Conservation (phyloP, 2,797 vertebrate species). For the Squalus acanthias region DNA sequence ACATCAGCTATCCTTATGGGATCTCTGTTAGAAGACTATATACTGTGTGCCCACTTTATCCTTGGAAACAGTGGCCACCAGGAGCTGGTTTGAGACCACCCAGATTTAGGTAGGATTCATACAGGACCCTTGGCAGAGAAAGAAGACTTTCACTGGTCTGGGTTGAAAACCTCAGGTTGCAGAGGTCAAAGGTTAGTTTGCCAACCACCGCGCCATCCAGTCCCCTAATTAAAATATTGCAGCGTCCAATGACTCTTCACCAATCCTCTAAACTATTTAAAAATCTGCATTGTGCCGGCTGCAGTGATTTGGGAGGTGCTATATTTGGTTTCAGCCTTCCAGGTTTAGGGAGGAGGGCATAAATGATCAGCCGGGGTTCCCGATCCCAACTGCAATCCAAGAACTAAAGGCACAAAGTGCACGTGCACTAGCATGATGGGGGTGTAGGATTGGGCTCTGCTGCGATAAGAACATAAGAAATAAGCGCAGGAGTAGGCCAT, state of each 20-base stretch:
- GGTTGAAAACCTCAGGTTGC: not conserved
- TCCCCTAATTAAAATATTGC: not conserved
- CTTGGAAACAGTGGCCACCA: not conserved
- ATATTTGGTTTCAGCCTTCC: not conserved
- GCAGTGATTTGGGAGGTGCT: not conserved
- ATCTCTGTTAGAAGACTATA: not conserved
- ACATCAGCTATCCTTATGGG: not conserved
- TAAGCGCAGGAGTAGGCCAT: too few relatives aligned
- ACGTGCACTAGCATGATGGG: not conserved
- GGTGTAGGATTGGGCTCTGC: not conserved
- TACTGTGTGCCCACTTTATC: not conserved
- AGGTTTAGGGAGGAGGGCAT: not conserved
- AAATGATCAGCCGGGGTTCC: too few relatives aligned
- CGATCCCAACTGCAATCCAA: not conserved
- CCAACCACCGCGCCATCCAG: not conserved
- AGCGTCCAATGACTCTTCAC: not conserved
- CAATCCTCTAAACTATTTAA: not conserved
- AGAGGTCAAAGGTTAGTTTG: not conserved
- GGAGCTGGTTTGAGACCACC: not conserved
- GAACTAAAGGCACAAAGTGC: not conserved
- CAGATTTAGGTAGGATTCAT: not conserved
- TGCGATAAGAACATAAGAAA: not conserved
- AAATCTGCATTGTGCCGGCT: not conserved
- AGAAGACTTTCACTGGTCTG: not conserved
- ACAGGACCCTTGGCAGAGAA: not conserved